Evolutionary conservation across 2,113 vertebrate species (phyloP).

Genomic region (Ammospiza nelsoni): DNA sequence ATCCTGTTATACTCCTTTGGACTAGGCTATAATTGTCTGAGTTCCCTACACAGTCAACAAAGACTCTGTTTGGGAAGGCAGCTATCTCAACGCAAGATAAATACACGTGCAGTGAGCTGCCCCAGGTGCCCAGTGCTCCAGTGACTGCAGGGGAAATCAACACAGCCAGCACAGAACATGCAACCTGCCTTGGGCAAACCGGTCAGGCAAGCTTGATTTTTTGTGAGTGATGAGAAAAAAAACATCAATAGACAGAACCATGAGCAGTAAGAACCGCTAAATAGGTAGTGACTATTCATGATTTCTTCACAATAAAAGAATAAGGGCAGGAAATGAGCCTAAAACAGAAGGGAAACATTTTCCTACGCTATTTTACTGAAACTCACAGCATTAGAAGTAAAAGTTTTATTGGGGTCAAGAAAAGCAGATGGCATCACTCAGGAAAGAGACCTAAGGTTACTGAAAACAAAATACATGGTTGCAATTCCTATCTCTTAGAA

Average conservation of each 20-base stretch:
- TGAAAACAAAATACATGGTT: neutral
- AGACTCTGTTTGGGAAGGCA: neutral
- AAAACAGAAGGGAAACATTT: neutral
- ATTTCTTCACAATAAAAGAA: neutral
- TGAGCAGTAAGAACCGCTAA: neutral
- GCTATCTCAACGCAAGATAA: neutral
- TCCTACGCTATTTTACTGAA: neutral
- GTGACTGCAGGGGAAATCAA: neutral
- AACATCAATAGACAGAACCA: neutral
- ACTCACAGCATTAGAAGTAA: neutral
- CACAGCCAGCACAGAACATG: neutral
- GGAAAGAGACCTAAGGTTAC: neutral
- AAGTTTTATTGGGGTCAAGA: neutral
- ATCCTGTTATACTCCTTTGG: neutral
- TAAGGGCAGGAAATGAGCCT: neutral
- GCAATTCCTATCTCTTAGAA: neutral
- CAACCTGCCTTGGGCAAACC: neutral
- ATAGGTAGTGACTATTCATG: neutral
- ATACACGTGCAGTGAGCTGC: fast-evolving
- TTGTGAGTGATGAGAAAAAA: neutral
- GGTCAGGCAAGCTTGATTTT: neutral
- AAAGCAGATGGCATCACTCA: neutral
- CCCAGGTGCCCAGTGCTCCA: neutral
- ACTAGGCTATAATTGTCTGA: neutral
- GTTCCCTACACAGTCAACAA: neutral